Evolutionary conservation across 2,888 invertebrate genomes (phyloP), one percentile per base, ranked within the genome.

Genomic region (Cataglyphis albicans): DNA sequence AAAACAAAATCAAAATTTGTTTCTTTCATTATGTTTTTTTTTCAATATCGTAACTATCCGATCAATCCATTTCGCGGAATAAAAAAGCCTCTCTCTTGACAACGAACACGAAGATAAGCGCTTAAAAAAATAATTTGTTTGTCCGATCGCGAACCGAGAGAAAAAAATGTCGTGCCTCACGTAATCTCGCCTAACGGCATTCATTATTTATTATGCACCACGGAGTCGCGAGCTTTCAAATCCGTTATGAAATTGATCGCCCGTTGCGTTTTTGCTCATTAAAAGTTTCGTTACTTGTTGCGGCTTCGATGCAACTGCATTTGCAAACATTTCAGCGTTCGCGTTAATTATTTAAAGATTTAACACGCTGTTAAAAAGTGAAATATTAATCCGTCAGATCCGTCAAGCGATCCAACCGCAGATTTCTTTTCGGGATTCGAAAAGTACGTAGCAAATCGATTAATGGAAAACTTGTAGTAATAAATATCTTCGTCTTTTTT

Each of bases 341-440:
- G 61, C 15, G 21, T 29, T 29, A 35, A 59, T 29, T n/a, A 25
- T 48, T 5, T 29, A 38, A 21, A 41, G 61, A 68, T 64, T 74
- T 68, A 74, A 82, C 35, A 72, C 63, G 61, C 41, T 21, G 78
- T 84, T 78, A 61, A 78, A 48, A 65, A 74, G 68, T 74, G 64
- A 78, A 61, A 82, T 82, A 84, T 84, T 55, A 68, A 48, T 5
- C 44, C 18, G 48, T 74, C 57, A 52, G 57, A 32, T 21, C 12
- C 18, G 48, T 61, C 67, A 59, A 61, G 57, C 65, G n/a, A 52
- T 64, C 12, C 52, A 57, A 64, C 15, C 12, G 25, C 52, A 29
- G 52, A n/a, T 65, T 9, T 12, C 3, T 10, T 12, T n/a, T n/a
- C 32, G 25, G 9, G n/a, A 59, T 73, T 52, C 35, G 1, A 74